phyloP scores from a whole-genome alignment of 2,888 invertebrate genomes.

The Eubasilissa splendida region DNA sequence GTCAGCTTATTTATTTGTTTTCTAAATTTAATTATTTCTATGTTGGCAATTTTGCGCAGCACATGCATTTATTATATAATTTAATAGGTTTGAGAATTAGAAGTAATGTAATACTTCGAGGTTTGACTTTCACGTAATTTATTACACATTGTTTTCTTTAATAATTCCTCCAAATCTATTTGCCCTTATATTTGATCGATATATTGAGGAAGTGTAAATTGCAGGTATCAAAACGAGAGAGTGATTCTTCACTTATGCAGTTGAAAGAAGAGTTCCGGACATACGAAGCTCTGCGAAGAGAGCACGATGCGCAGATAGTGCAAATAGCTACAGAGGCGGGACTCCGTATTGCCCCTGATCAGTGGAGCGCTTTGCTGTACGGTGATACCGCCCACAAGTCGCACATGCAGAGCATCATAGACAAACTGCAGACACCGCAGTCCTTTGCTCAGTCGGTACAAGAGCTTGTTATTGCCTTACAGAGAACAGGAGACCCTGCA shows the following conservation, averaged over 20 bases:
- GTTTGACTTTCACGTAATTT: too few species aligned
- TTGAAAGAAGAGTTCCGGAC: constrained; percentile 96
- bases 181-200: neutral
- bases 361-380: constrained; percentile 97
- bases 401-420: constrained; percentile 96
- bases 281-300: constrained; percentile 92
- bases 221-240: constrained; percentile 94
- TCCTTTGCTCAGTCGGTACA: constrained; percentile 93
- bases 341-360: constrained; percentile 96
- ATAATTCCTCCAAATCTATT: too few species aligned
- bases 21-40: too few species aligned
- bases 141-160: neutral
- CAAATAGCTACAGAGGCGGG: constrained; percentile 99
- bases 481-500: constrained; percentile 90
- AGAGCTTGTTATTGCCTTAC: constrained; percentile 91
- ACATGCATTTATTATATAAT: too few species aligned
- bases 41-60: too few species aligned
- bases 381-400: constrained; percentile 96
- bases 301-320: constrained; percentile 98
- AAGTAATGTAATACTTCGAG: too few species aligned
- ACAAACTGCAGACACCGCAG: constrained; percentile 94
- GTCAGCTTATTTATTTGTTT: too few species aligned
- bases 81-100: too few species aligned
- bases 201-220: neutral
- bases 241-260: constrained; percentile 98